A percentile compares a stretch with the other conserved stretches of the same genome.
phyloP scores from a whole-genome alignment of 1,140 invertebrate genomes.

The Polypedilum pembai region DNA sequence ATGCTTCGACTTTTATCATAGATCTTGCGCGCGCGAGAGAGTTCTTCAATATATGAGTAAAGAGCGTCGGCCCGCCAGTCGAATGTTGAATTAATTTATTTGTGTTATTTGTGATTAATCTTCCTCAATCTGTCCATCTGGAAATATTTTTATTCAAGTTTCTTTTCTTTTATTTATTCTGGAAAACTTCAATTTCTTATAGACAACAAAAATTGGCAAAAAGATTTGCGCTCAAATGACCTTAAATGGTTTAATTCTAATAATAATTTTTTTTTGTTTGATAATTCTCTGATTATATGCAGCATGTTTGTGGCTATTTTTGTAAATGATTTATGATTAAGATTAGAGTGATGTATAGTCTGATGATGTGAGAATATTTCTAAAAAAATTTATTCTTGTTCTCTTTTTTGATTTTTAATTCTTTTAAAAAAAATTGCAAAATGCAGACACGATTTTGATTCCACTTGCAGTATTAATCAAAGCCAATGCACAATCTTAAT shows the following conservation, averaged over 20 bases:
- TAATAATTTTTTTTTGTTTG: neutral
- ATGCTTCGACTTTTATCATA: neutral
- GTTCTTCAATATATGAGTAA: neutral
- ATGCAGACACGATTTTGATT: too few species aligned
- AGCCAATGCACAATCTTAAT: constrained; percentile 17
- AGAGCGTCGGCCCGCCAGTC: too few species aligned
- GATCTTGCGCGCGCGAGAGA: neutral
- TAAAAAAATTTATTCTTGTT: too few species aligned
- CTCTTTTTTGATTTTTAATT: too few species aligned
- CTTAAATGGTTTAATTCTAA: constrained; percentile 14
- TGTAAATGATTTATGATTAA: neutral
- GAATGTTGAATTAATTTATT: neutral
- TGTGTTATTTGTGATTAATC: constrained; percentile 7
- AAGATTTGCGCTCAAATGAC: neutral
- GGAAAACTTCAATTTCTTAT: neutral
- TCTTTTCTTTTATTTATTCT: neutral
- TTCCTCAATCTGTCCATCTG: neutral
- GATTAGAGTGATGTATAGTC: neutral
- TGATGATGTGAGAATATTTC: neutral
- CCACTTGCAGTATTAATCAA: neutral
- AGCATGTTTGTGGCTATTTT: neutral
- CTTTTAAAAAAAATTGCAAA: too few species aligned
- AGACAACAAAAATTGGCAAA: neutral
- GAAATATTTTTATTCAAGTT: neutral
- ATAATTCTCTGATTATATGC: neutral